Percentiles rank a stretch among this genome's conserved stretches.
Conservation (phyloP, 2,113 vertebrate species). For the Dicerorhinus sumatrensis region DNA sequence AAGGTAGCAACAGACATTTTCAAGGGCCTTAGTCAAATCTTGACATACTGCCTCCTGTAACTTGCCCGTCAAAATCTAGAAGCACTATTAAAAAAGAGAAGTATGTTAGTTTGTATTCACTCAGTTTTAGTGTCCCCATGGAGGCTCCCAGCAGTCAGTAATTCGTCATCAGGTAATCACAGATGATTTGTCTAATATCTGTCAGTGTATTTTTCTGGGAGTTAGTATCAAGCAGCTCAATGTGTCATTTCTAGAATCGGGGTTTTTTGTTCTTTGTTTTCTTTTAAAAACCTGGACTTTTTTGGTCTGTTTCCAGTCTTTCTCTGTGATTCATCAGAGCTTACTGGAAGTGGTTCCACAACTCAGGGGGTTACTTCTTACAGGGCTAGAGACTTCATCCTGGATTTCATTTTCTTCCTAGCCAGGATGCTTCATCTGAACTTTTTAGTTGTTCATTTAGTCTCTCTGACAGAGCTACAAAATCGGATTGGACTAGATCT, state of each 20-base stretch:
- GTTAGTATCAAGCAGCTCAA: neutral
- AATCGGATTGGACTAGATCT: neutral
- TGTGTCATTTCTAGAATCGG: neutral
- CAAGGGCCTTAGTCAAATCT: neutral
- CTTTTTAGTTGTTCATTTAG: neutral
- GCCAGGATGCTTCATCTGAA: neutral
- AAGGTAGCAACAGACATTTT: neutral
- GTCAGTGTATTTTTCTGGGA: constrained; percentile 21
- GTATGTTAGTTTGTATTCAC: neutral
- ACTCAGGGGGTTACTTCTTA: neutral
- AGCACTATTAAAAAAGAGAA: neutral
- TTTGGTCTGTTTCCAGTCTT: neutral
- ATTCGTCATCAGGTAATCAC: neutral
- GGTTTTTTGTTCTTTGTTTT: neutral
- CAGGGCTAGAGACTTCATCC: neutral
- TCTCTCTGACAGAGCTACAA: neutral
- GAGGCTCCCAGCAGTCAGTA: neutral
- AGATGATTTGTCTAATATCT: neutral
- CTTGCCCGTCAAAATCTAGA: neutral
- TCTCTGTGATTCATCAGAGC: neutral
- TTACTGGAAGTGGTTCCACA: neutral
- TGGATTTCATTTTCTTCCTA: neutral
- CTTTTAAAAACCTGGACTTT: neutral
- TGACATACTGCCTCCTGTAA: neutral
- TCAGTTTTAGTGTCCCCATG: neutral